Evolutionary conservation across 2,888 invertebrate species (phyloP).

Genomic region (Callyntrura sp.): DNA sequence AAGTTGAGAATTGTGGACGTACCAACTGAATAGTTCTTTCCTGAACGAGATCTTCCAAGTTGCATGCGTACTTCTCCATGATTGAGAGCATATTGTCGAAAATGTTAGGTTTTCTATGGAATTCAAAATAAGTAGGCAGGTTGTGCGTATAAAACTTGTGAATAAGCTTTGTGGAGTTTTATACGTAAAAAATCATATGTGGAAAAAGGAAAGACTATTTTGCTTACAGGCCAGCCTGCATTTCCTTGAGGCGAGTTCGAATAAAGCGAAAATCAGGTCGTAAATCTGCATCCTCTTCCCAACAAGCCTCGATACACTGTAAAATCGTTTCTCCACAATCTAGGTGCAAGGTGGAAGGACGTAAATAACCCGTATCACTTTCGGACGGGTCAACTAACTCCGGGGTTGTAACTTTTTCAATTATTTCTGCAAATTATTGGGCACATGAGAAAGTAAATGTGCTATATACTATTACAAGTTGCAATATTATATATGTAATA

Average conservation of each 20-base stretch:
- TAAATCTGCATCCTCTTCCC: constrained; percentile 92
- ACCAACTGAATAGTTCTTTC: constrained; percentile 92
- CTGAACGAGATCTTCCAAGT: constrained; percentile 93
- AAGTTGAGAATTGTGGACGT: constrained; percentile 84
- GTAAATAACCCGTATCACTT: constrained; percentile 67
- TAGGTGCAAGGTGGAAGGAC: constrained; percentile 81
- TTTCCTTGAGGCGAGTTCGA: constrained; percentile 91
- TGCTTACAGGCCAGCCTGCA: constrained; percentile 96
- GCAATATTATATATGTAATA: no score
- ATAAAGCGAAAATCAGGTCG: constrained; percentile 93
- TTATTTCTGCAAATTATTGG: constrained; percentile 79
- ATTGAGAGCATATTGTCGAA: constrained; percentile 96
- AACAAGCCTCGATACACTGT: constrained; percentile 88
- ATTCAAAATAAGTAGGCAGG: background rate
- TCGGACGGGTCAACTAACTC: constrained; percentile 60
- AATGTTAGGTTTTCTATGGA: constrained; percentile 91
- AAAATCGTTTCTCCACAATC: constrained; percentile 85
- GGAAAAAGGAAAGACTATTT: no score
- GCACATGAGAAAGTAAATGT: no score
- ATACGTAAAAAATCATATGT: no score
- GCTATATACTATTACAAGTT: no score
- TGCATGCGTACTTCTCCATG: constrained; percentile 96
- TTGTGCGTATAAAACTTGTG: no score
- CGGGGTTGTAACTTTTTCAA: constrained; percentile 78
- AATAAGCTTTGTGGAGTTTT: no score